Evolutionary conservation across 2,888 invertebrate species (phyloP).

Genomic region (Ennomos erosarius): DNA sequence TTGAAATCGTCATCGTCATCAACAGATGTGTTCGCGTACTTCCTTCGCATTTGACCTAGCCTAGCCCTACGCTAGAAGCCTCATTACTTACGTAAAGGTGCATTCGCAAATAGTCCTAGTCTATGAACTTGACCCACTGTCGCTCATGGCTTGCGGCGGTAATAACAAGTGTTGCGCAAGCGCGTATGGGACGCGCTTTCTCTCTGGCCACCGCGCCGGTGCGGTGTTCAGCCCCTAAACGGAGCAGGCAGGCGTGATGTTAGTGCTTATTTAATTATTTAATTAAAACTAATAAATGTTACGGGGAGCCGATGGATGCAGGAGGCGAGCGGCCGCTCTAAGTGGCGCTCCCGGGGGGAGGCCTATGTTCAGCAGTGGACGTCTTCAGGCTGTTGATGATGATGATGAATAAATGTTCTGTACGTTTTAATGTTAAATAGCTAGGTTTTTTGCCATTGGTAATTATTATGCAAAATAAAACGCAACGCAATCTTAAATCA

Average conservation of each 20-base stretch:
- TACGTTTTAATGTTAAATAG: too few relatives aligned
- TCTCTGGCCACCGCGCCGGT: constrained; percentile 30
- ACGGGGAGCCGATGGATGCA: too few relatives aligned
- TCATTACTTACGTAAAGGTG: constrained; percentile 19
- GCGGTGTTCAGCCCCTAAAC: constrained; percentile 22
- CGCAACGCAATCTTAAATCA: too few relatives aligned
- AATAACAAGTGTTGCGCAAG: constrained; percentile 48
- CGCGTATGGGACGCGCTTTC: constrained; percentile 56
- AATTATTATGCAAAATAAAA: too few relatives aligned
- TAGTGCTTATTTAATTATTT: background rate
- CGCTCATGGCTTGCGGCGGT: constrained; percentile 48
- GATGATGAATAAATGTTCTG: too few relatives aligned
- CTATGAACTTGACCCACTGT: constrained; percentile 49
- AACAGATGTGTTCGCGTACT: constrained; percentile 2
- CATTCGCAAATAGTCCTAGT: constrained; percentile 11
- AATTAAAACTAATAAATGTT: background rate
- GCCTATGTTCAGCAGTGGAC: too few relatives aligned
- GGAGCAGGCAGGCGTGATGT: background rate
- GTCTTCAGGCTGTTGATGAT: too few relatives aligned
- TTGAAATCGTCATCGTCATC: too few relatives aligned
- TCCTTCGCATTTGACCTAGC: constrained; percentile 23
- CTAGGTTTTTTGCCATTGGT: too few relatives aligned
- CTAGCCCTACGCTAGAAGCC: constrained; percentile 23
- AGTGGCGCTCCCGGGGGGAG: too few relatives aligned
- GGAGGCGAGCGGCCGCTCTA: too few relatives aligned